Evolutionary conservation across 2,888 invertebrate genomes (phyloP).

Genomic region (Andrena camellia): DNA sequence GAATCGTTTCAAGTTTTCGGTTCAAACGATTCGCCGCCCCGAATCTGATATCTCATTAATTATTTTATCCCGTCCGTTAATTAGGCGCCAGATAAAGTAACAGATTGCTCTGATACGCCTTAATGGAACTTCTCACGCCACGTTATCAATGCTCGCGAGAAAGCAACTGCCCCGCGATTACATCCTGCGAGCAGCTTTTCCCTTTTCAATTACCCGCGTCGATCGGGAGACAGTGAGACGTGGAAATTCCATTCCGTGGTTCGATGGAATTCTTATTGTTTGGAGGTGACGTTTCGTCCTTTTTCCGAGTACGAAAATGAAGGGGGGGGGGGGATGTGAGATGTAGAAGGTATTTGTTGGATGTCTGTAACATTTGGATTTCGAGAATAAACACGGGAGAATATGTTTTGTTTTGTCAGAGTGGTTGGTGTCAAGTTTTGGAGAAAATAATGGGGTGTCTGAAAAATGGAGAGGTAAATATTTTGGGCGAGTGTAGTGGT

Average conservation of each 20-base stretch:
- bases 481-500: too few relatives aligned
- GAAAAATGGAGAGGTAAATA: too few relatives aligned
- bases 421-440: too few relatives aligned
- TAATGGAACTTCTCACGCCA: constrained; percentile 37
- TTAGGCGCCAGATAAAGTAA: constrained; percentile 23
- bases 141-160: neutral
- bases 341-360: too few relatives aligned
- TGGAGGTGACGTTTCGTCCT: neutral
- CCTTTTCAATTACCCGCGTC: neutral
- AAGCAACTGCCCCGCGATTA: neutral
- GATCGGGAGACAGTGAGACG: constrained; percentile 1
- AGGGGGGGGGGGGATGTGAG: too few relatives aligned
- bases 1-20: neutral
- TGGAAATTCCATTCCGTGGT: neutral
- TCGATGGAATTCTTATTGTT: neutral
- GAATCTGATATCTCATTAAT: constrained; percentile 25
- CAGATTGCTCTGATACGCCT: constrained; percentile 20
- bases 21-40: neutral
- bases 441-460: too few relatives aligned
- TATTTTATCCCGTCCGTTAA: constrained; percentile 11
- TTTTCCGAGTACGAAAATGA: too few relatives aligned
- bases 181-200: neutral
- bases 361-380: too few relatives aligned
- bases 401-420: too few relatives aligned
- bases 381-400: too few relatives aligned